Evolutionary conservation across 2,888 invertebrate genomes (phyloP).

Genomic region (Tipula unca): DNA sequence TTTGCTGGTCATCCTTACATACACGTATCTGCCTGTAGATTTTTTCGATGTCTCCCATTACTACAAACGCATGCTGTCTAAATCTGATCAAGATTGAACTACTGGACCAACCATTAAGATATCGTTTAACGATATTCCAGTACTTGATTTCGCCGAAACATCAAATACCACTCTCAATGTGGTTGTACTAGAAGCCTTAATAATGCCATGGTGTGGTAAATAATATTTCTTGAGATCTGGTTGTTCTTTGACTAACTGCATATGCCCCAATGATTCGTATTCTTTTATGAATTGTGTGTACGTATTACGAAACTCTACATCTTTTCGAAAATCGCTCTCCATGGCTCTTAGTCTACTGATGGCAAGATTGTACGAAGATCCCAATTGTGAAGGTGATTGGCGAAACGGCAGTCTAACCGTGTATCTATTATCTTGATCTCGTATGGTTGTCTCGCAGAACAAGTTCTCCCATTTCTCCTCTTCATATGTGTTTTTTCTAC

Average conservation of each 20-base stretch:
- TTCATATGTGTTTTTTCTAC: not conserved
- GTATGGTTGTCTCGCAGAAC: not conserved
- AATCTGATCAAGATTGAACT: too few species aligned
- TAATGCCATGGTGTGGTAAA: not conserved
- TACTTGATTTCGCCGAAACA: too few species aligned
- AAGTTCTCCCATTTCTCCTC: not conserved
- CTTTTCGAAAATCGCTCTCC: not conserved
- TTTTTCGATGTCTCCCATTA: too few species aligned
- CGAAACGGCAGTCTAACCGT: not conserved
- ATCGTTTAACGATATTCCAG: too few species aligned
- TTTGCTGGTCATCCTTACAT: too few species aligned
- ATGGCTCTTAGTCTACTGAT: not conserved
- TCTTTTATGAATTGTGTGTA: not conserved
- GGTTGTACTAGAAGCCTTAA: not conserved
- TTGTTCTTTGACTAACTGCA: not conserved
- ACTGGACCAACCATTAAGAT: too few species aligned
- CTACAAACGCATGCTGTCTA: too few species aligned
- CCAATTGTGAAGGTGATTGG: not conserved
- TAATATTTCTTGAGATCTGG: not conserved
- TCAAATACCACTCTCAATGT: too few species aligned
- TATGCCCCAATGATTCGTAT: not conserved
- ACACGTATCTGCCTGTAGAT: too few species aligned
- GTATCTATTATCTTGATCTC: not conserved
- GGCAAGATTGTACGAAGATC: not conserved
- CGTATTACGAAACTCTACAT: not conserved